Conservation (phyloP, 2,797 vertebrate species). For the Sebastes flavidus region DNA sequence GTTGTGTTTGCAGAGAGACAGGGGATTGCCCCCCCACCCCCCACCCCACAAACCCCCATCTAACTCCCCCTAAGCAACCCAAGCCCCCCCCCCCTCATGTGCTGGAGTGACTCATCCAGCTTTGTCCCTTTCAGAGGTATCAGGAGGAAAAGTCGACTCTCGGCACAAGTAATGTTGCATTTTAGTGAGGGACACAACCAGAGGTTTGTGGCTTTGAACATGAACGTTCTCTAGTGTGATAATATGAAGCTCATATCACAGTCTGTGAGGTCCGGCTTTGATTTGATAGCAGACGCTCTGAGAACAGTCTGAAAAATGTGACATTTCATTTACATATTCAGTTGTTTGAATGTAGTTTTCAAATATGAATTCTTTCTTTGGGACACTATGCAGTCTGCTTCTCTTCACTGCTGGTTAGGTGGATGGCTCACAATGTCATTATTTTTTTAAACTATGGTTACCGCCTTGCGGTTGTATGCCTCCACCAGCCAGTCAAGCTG, state of each 20-base stretch:
- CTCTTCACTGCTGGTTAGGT: background rate
- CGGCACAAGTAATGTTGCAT: conserved; percentile 20
- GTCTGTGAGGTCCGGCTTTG: background rate
- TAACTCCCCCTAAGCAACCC: conserved; percentile 14
- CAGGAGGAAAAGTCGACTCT: conserved; percentile 34
- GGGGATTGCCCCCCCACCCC: conserved; percentile 36
- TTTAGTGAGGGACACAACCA: conserved; percentile 17
- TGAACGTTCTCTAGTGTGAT: background rate
- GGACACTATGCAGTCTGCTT: background rate
- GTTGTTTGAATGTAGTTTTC: background rate
- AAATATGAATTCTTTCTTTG: background rate
- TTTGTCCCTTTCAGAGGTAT: conserved; percentile 53
- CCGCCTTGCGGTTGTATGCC: too few relatives aligned
- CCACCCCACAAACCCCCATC: background rate
- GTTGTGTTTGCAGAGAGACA: conserved; percentile 77
- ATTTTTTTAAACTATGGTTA: too few relatives aligned
- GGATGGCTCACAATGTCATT: background rate
- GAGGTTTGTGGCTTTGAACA: conserved; percentile 5
- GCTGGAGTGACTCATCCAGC: conserved; percentile 46
- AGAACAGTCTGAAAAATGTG: background rate
- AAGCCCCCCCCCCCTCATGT: conserved; percentile 1
- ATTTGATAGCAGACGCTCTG: background rate
- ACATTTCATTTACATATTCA: background rate
- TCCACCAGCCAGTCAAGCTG: too few relatives aligned
- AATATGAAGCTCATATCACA: background rate